phyloP scores from a whole-genome alignment of 2,113 vertebrate species.

The Paralichthys olivaceus region DNA sequence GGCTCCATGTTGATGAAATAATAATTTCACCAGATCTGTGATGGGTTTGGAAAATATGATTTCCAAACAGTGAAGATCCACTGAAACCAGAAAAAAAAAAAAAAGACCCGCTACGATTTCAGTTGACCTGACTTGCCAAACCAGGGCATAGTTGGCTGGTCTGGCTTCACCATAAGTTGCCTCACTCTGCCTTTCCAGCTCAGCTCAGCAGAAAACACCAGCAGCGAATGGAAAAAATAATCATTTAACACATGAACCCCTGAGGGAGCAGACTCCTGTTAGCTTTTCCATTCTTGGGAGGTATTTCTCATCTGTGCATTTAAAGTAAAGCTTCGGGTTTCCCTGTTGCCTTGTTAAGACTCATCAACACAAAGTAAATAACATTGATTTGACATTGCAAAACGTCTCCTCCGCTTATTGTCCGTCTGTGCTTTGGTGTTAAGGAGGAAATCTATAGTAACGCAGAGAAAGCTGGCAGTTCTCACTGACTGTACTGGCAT shows the following conservation, averaged over 20 bases:
- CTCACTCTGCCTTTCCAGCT: slow-evolving; percentile 52
- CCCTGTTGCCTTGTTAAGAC: slow-evolving; percentile 28
- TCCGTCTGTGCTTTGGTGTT: neutral
- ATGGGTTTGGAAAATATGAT: slow-evolving; percentile 71
- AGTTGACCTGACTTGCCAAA: slow-evolving; percentile 61
- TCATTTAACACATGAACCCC: slow-evolving; percentile 47
- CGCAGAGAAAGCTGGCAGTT: neutral
- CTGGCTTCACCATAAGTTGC: slow-evolving; percentile 51
- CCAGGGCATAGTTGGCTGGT: slow-evolving; percentile 68
- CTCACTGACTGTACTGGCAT: neutral
- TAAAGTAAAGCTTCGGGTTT: slow-evolving; percentile 23
- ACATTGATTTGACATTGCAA: slow-evolving; percentile 8
- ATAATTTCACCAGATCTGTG: slow-evolving; percentile 56
- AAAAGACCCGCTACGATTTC: slow-evolving; percentile 59
- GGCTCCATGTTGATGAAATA: slow-evolving; percentile 29
- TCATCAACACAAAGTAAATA: slow-evolving; percentile 11
- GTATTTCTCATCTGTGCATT: slow-evolving; percentile 47
- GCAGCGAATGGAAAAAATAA: slow-evolving; percentile 65
- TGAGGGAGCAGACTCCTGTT: slow-evolving; percentile 30
- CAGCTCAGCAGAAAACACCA: slow-evolving; percentile 75
- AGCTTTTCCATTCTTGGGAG: slow-evolving; percentile 71
- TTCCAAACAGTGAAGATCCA: slow-evolving; percentile 51
- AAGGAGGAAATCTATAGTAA: neutral
- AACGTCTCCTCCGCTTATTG: neutral
- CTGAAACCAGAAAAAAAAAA: slow-evolving; percentile 72